phyloP scores from a whole-genome alignment of 2,888 invertebrate species.

The Chironomus riparius region DNA sequence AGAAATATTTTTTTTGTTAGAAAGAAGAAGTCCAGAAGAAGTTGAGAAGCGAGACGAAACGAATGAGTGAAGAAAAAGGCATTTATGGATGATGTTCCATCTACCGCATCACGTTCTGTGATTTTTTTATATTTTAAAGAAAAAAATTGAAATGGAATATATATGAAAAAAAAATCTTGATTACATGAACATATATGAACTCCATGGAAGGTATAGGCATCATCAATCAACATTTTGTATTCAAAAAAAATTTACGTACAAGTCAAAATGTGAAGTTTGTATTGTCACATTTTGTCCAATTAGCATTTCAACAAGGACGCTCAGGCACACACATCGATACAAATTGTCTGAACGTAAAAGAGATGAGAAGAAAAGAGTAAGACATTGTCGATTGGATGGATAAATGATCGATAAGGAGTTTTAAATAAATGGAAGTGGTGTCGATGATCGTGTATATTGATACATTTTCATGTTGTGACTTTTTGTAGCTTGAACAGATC shows the following conservation, averaged over 20 bases:
- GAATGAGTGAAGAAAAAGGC: neutral
- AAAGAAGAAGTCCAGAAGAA: no score
- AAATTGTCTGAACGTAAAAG: neutral
- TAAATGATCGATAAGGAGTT: neutral
- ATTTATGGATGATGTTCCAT: neutral
- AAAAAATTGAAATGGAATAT: neutral
- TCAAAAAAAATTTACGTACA: neutral
- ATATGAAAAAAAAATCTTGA: neutral
- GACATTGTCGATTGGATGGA: neutral
- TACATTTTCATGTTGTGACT: no score
- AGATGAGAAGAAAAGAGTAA: neutral
- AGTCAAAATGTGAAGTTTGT: neutral
- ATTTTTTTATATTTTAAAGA: neutral
- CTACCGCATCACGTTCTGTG: neutral
- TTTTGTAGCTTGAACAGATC: no score
- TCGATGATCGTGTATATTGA: no score
- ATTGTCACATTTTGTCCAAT: slow-evolving; percentile 7
- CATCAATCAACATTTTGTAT: neutral
- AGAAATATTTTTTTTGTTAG: no score
- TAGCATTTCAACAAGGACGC: slow-evolving; percentile 11
- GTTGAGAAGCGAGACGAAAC: neutral
- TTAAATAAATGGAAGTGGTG: neutral
- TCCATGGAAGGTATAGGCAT: neutral
- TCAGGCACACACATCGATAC: no score
- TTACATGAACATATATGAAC: neutral